Evolutionary conservation across 2,888 invertebrate species (phyloP), one percentile per base, ranked within the genome.

Genomic region (Drosophila imparisetae): DNA sequence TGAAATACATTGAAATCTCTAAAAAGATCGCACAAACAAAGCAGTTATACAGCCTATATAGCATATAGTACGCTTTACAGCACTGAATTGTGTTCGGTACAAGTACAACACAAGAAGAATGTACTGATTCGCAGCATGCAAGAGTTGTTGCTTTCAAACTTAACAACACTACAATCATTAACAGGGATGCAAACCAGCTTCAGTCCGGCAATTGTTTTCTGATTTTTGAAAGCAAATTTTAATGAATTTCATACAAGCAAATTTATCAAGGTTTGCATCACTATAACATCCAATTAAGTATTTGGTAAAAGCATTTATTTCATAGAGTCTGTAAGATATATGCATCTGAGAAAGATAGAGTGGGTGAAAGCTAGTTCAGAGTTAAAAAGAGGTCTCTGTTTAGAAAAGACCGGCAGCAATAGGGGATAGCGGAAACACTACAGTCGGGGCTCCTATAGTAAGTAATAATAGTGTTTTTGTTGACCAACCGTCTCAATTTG

Each of bases 41-140:
- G 67, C 66, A 66, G 30, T 52, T 53, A 15, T n/a, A 54, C 67
- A 67, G 45, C 30, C 30, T 30, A 49, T n/a, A 50, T 24, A 13
- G 48, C 7, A 11, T 15, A 13, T 27, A 6, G 48, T 53, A 15
- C 45, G 38, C 36, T 38, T 48, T 21, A 21, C 15, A 29, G 67
- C 27, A 45, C 66, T 34, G 29, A 66, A 24, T 13, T 32, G 29
- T 42, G 6, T 29, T 6, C 30, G 5, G 18, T 8, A 32, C n/a
- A n/a, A n/a, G 53, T 40, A 40, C 48, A 29, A 24, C 21, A 7
- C 24, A 24, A 32, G 29, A 24, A 32, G 13, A 49, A 3, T 55
- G 27, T 24, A 32, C 18, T 13, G 24, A 38, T 15, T 57, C 18
- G 34, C 40, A 52, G 27, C 68, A 68, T 68, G 69, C 42, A 52